Conservation (phyloP, 1,140 invertebrate genomes). For the Papilio xuthus region DNA sequence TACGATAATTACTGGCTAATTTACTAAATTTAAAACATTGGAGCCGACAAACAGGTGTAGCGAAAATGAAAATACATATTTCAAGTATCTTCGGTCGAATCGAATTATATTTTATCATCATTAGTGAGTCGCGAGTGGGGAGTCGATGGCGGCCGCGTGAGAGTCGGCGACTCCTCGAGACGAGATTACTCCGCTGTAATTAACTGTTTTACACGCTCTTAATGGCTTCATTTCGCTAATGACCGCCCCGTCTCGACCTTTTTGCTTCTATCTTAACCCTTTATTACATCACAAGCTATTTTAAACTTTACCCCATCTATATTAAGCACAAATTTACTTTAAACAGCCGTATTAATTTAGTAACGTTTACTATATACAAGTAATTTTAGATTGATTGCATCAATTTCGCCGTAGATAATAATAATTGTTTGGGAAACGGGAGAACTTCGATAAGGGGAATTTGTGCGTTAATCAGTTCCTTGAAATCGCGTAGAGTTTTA, state of each 20-base stretch:
- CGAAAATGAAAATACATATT: conserved; percentile 19
- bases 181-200: conserved; percentile 66
- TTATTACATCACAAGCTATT: conserved; percentile 36
- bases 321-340: conserved; percentile 15
- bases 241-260: conserved; percentile 64
- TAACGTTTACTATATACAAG: conserved; percentile 18
- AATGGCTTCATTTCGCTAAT: conserved; percentile 78
- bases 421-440: conserved; percentile 20
- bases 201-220: conserved; percentile 78
- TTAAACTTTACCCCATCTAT: conserved; percentile 23
- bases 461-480: conserved; percentile 28
- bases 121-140: not conserved
- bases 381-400: conserved; percentile 32
- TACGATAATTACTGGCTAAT: not conserved
- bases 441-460: conserved; percentile 14
- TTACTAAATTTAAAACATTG: not conserved
- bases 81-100: conserved; percentile 8
- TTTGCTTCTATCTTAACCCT: conserved; percentile 47
- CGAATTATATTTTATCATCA: conserved; percentile 39
- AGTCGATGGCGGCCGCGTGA: conserved; percentile 25
- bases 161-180: conserved; percentile 49
- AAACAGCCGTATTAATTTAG: conserved; percentile 23
- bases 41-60: conserved; percentile 12
- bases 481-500: conserved; percentile 34
- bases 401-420: conserved; percentile 20